phyloP scores from a whole-genome alignment of 37 sponge, comb jelly and placozoan genomes.

The Oopsacas minuta region DNA sequence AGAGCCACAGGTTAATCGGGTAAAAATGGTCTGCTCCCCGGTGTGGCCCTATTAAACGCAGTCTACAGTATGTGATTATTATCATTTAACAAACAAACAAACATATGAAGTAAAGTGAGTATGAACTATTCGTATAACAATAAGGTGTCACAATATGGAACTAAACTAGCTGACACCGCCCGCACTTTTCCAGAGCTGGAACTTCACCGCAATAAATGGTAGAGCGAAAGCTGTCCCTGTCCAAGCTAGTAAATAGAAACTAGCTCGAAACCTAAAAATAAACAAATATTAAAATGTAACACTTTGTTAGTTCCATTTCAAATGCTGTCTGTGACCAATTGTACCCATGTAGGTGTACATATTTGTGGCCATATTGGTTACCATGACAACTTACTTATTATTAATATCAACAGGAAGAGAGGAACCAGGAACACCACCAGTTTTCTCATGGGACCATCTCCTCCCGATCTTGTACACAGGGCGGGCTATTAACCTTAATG shows the following conservation, averaged over 20 bases:
- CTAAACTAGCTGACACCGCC: neutral
- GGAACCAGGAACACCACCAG: neutral
- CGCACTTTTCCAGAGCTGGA: neutral
- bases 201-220: neutral
- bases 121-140: neutral
- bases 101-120: neutral
- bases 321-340: too few species aligned
- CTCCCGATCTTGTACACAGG: neutral
- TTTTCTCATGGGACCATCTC: neutral
- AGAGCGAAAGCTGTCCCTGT: neutral
- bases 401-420: neutral
- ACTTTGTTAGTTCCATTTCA: too few species aligned
- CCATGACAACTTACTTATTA: neutral
- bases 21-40: too few species aligned
- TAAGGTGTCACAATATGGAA: neutral
- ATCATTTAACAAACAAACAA: neutral
- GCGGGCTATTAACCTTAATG: neutral
- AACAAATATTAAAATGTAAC: neutral
- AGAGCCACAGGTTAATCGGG: too few species aligned
- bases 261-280: neutral
- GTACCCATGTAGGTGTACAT: too few species aligned
- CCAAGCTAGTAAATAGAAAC: neutral
- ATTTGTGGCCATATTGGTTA: too few species aligned
- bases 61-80: too few species aligned
- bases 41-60: too few species aligned